Conservation (phyloP, 2,113 vertebrate genomes). For the Labrus mixtus region DNA sequence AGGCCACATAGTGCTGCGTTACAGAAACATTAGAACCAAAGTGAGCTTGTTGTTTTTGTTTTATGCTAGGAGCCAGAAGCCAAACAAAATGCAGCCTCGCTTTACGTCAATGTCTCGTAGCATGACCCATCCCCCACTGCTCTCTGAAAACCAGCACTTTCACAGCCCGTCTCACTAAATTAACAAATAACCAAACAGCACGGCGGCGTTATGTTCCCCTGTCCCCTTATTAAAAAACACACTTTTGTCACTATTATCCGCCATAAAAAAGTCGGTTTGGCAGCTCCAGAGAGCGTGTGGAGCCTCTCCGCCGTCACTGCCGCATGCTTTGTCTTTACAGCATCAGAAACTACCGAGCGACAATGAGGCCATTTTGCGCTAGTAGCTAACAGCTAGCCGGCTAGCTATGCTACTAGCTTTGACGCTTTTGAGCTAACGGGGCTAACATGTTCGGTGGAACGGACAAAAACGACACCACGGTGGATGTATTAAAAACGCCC, state of each 20-base stretch:
- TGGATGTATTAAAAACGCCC: background rate
- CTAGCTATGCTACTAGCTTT: conserved; percentile 44
- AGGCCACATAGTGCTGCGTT: background rate
- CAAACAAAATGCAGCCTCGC: conserved; percentile 69
- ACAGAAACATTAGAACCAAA: background rate
- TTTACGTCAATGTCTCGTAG: conserved; percentile 75
- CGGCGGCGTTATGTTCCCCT: rapidly evolving
- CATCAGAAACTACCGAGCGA: conserved; percentile 64
- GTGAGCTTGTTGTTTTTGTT: background rate
- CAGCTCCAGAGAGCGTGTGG: background rate
- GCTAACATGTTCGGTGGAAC: conserved; percentile 17
- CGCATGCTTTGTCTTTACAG: conserved; percentile 81
- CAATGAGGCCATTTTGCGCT: conserved; percentile 81
- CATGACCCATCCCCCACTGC: conserved; percentile 77
- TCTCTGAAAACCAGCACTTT: conserved; percentile 38
- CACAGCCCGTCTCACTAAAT: conserved; percentile 25
- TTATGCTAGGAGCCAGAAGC: conserved; percentile 45
- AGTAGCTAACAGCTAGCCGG: conserved; percentile 74
- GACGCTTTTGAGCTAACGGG: conserved; percentile 30
- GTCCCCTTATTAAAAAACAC: rapidly evolving
- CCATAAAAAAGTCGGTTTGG: rapidly evolving
- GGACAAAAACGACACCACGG: background rate
- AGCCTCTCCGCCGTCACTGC: conserved; percentile 28
- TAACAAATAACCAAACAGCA: conserved; percentile 12
- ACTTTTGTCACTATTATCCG: rapidly evolving